A percentile compares a stretch with the other conserved stretches of the same genome.
Conservation (phyloP, 1,140 invertebrate species). For the Phymastichus coffea region DNA sequence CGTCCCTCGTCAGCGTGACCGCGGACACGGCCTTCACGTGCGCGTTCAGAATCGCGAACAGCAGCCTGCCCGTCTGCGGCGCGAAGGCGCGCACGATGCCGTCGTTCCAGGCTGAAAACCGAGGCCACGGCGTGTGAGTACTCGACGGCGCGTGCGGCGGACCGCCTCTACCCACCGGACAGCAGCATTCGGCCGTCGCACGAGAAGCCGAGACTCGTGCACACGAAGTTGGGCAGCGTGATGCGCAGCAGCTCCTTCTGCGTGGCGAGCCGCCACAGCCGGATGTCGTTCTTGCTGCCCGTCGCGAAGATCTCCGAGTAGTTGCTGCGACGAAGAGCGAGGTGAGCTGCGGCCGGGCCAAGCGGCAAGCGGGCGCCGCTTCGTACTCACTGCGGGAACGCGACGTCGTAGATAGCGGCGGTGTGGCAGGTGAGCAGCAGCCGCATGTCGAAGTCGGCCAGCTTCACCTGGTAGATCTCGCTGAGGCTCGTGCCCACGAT, state of each 20-base stretch:
- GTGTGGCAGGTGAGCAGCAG: conserved; percentile 81
- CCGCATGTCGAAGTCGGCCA: conserved; percentile 68
- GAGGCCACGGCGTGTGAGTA: too few species aligned
- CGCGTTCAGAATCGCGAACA: conserved; percentile 80
- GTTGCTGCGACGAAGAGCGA: conserved; percentile 53
- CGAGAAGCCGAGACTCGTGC: conserved; percentile 74
- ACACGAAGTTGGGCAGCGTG: conserved; percentile 81
- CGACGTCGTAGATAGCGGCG: conserved; percentile 75
- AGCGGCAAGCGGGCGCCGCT: neutral
- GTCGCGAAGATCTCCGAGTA: conserved; percentile 85
- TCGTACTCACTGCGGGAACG: conserved; percentile 75
- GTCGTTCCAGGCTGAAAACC: conserved; percentile 81
- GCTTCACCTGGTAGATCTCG: conserved; percentile 80
- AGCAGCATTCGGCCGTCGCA: conserved; percentile 77
- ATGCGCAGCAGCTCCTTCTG: conserved; percentile 81
- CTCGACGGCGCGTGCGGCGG: too few species aligned
- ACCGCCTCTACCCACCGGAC: conserved; percentile 62
- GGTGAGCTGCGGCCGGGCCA: neutral
- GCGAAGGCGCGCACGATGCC: conserved; percentile 83
- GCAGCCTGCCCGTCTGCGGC: conserved; percentile 74
- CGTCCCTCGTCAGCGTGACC: conserved; percentile 70
- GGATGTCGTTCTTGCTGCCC: conserved; percentile 77
- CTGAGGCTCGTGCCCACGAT: conserved; percentile 74
- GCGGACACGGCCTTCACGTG: conserved; percentile 85
- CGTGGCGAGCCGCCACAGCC: conserved; percentile 77